phyloP scores from a whole-genome alignment of 1,140 invertebrate genomes.

The Saccostrea echinata region DNA sequence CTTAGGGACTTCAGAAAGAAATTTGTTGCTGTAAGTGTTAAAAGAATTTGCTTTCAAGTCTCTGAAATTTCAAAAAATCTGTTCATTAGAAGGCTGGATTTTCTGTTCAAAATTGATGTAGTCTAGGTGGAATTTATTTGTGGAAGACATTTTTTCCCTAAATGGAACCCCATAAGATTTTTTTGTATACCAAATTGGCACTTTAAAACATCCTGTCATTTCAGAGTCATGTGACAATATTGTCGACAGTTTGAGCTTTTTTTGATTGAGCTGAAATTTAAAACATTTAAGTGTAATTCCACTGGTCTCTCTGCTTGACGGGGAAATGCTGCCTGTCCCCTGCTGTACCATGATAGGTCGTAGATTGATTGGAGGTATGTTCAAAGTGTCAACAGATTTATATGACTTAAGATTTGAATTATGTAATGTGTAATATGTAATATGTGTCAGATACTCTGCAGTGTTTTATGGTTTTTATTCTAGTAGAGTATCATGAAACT shows the following conservation, averaged over 20 bases:
- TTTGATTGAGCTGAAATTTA: constrained; percentile 26
- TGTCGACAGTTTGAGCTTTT: not conserved
- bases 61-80: not conserved
- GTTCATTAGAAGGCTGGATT: not conserved
- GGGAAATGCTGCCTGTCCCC: no score
- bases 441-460: no score
- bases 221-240: not conserved
- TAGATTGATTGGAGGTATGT: no score
- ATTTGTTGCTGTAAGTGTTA: not conserved
- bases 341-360: no score
- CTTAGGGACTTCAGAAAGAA: not conserved
- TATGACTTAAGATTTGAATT: no score
- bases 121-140: not conserved
- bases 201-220: constrained; percentile 7
- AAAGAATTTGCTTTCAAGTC: not conserved
- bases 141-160: not conserved
- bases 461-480: no score
- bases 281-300: not conserved
- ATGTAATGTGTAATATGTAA: no score
- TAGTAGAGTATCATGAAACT: no score
- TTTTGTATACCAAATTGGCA: not conserved
- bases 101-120: no score
- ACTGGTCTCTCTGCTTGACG: not conserved
- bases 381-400: no score
- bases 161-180: not conserved